phyloP scores from a whole-genome alignment of 1,140 invertebrate genomes.

The Rhizoglyphus robini region DNA sequence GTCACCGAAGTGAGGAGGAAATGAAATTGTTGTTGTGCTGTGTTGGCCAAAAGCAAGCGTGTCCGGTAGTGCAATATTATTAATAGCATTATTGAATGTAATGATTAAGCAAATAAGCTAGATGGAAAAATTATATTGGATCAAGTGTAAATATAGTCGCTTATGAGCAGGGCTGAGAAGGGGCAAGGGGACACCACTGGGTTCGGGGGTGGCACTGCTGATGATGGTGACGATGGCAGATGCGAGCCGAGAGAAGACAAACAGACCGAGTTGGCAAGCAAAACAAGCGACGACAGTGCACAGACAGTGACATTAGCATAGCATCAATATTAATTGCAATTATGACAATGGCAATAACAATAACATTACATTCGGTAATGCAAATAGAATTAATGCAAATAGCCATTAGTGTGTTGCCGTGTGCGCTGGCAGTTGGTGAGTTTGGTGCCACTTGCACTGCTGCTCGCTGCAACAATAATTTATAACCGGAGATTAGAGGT shows the following conservation, averaged over 20 bases:
- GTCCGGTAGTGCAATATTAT: too few species aligned
- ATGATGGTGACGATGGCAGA: too few species aligned
- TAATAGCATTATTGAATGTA: constrained; percentile 5
- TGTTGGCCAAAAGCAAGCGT: too few species aligned
- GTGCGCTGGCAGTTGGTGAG: not conserved
- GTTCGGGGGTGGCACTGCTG: too few species aligned
- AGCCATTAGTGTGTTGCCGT: not conserved
- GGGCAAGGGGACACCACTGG: not conserved
- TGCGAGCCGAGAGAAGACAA: too few species aligned
- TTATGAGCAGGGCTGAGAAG: not conserved
- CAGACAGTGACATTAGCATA: not conserved
- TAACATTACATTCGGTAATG: not conserved
- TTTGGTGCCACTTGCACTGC: not conserved
- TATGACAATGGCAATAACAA: constrained; percentile 6
- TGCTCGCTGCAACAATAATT: not conserved
- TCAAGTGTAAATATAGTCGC: constrained; percentile 4
- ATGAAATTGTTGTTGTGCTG: too few species aligned
- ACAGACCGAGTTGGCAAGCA: not conserved
- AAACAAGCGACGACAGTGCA: not conserved
- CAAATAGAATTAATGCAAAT: constrained; percentile 10
- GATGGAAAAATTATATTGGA: constrained; percentile 3
- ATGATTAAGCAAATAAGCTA: constrained; percentile 13
- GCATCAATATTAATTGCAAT: constrained; percentile 11
- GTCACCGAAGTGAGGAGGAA: too few species aligned
- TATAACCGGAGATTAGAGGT: constrained; percentile 14